Evolutionary conservation across 2,797 vertebrate genomes (phyloP), one percentile per base, ranked within the genome.

Genomic region (Clarias platycephalus): DNA sequence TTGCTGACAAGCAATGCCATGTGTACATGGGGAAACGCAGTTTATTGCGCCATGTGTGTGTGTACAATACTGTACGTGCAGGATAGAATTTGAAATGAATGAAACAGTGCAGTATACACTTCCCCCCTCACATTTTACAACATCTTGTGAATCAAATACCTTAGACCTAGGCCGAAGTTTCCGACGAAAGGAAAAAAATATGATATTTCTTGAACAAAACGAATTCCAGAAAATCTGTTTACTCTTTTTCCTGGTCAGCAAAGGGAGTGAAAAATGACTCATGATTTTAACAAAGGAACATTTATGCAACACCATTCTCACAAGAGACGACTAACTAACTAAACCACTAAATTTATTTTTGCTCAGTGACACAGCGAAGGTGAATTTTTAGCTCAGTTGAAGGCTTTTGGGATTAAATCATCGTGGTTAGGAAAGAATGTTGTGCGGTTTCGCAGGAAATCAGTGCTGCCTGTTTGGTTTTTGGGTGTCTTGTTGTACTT

Each of bases 131-230:
- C 26, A n/a, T 40, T 72, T 83, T 81, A 80, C 40, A 60, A 55
- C 58, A 74, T 66, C 68, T 8, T 74, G 40, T 71, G 83, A 84
- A 84, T 80, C 66, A 85, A 60, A 66, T 16, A 31, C 28, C 60
- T 64, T 28, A 49, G 37, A 53, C 66, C 3, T 72, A 6, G 58
- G 67, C 67, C 37, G 15, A 60, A 15, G 57, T 37, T 62, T 78
- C 22, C 75, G 3, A 37, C 75, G n/a, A 37, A 1, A 53, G 12
- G 49, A 77, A 37, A 1, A 64, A 64, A 26, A 63, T 16, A 70
- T 22, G 8, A 18, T 72, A 9, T 74, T 80, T 74, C 49, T 53
- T 1, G 62, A 5, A 37, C 4, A 8, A 60, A 71, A n/a, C 44
- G 15, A 66, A 80, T 74, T 80, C 57, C 53, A 40, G 34, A 28